phyloP scores from a whole-genome alignment of 2,797 vertebrate species.

The Ctenochaetus hawaiiensis region DNA sequence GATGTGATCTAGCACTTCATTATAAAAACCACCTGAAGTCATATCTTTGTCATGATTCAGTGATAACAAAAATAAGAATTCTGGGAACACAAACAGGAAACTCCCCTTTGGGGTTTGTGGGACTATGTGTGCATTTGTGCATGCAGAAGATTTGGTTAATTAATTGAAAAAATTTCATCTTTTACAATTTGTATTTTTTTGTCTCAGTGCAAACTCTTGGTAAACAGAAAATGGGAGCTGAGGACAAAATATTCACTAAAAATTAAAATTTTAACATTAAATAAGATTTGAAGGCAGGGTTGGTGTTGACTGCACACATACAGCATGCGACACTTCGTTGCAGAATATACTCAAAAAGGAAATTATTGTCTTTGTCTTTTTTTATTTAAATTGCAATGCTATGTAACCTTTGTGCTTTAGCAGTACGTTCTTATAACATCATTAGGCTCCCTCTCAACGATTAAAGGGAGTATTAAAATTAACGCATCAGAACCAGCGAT shows the following conservation, averaged over 20 bases:
- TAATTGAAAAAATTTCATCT: neutral
- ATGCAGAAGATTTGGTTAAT: neutral
- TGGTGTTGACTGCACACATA: no score
- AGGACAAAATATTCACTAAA: neutral
- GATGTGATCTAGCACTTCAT: conserved; percentile 24
- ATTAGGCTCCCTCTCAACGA: no score
- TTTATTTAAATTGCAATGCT: neutral
- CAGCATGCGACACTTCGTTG: neutral
- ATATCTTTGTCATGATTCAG: conserved; percentile 28
- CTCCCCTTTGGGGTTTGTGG: no score
- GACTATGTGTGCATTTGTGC: neutral
- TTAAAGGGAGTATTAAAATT: neutral
- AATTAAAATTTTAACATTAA: neutral
- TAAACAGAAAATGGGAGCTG: neutral
- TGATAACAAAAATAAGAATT: conserved; percentile 30
- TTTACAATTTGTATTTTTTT: neutral
- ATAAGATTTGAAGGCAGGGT: neutral
- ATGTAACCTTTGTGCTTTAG: neutral
- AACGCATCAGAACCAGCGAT: neutral
- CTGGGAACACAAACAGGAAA: conserved; percentile 17
- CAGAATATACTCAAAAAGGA: neutral
- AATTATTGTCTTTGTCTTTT: neutral
- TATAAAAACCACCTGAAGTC: conserved; percentile 34
- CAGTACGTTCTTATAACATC: neutral
- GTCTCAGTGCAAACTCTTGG: neutral